These are phyloP conservation scores for Scrobipalpa costella DNA, from an alignment of 2,888 invertebrate species.

Conservation along the genomic window DNA sequence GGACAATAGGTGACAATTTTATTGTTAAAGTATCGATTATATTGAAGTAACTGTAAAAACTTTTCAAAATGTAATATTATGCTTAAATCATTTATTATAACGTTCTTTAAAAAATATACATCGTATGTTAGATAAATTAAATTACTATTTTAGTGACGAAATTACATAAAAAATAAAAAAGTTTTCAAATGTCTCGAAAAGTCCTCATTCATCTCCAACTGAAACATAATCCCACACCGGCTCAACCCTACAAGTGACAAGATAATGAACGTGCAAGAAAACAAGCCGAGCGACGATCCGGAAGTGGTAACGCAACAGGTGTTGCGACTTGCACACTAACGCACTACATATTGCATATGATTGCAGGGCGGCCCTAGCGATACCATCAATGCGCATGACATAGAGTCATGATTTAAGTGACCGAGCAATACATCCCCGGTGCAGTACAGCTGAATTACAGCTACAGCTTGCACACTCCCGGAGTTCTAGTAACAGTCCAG, in stretches of 20 bases:
- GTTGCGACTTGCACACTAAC: slow-evolving; percentile 9
- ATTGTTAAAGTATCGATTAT: no score
- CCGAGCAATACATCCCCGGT: slow-evolving; percentile 20
- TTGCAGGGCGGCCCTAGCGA: slow-evolving; percentile 9
- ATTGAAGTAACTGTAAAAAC: no score
- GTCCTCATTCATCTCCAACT: not conserved
- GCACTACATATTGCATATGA: slow-evolving; percentile 12
- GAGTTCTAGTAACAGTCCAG: slow-evolving; percentile 1
- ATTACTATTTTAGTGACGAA: no score
- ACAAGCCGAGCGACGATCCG: slow-evolving; percentile 5
- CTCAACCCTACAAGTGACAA: slow-evolving; percentile 6
- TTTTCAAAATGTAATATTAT: no score
- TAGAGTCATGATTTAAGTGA: slow-evolving; percentile 25
- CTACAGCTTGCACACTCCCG: not conserved
- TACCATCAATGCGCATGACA: slow-evolving; percentile 24
- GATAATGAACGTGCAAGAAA: slow-evolving; percentile 6
- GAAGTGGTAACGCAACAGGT: slow-evolving; percentile 20
- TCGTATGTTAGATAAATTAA: no score
- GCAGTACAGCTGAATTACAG: slow-evolving; percentile 17
- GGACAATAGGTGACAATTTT: no score
- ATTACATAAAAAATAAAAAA: no score
- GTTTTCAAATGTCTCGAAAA: not conserved
- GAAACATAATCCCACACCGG: not conserved
- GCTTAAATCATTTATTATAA: no score
- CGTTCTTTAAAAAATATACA: no score